Base-by-base conservation (phyloP, 2,797 vertebrate species). In the Melanotaenia trifasciata region DNA sequence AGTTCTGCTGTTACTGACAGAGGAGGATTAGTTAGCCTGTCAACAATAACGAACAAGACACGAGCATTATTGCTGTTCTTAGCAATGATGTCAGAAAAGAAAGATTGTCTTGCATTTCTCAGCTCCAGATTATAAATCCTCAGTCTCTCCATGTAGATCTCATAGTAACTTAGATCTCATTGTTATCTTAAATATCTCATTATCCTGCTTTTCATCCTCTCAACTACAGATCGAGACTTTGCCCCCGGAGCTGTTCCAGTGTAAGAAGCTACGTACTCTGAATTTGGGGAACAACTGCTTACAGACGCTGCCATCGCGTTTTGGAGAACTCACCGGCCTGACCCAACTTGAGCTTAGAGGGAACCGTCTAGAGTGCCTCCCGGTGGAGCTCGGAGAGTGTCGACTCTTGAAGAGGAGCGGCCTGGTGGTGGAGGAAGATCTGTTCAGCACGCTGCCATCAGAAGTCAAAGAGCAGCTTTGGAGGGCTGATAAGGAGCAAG, bases 381-480 rank as follows among this genome's bases (percentile, higher is more conserved):
- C 98, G 0, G 97, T 99, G 89, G 98, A 99, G 95, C 96, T 99
- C 26, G 95, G 96, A 0, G 97, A 99, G 64, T 99, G 98, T 65
- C 96, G 96, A 0, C 94, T 98, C 87, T 91, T 99, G 65, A 98
- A 97, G 87, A 96, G 96, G 89, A 97, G 96, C 0, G 94, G 96
- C 20, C 94, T 99, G 13, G 96, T 99, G 86, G 98, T 99, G 81
- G 98, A 99, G 87, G 98, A 99, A 88, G 97, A 99, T 89, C 93
- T 99, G 60, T 98, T 99, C 90, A 98, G 95, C 94, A 98, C 97
- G 0, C 81, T 99, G 91, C 97, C 98, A 0, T 85, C 96, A 0
- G 97, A 99, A 65, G 96, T 99, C 77, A 99, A 99, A 88, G 98
- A 99, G 79, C 95, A 97, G 83, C 95, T 99, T 3, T 97, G 97